Evolutionary conservation across 92 coral and sea anemone species (phyloP).

Genomic region (Muricea muricata): DNA sequence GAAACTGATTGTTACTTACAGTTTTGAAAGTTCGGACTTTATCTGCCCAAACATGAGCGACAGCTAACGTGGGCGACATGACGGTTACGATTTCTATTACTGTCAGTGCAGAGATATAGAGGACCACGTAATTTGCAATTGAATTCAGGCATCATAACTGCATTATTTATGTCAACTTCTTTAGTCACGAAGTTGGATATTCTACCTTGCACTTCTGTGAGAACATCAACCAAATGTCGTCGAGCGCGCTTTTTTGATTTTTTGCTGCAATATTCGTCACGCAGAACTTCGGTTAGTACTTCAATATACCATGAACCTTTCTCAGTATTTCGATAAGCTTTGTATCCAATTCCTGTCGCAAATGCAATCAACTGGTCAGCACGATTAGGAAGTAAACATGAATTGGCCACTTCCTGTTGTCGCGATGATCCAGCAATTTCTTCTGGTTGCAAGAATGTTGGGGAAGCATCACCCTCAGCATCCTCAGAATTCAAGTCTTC

Average conservation of each 20-base stretch:
- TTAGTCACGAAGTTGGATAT: not conserved
- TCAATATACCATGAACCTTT: constrained; percentile 5
- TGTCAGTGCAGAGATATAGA: not conserved
- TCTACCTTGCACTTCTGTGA: constrained; percentile 18
- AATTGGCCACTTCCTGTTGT: not conserved
- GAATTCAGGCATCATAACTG: constrained; percentile 28
- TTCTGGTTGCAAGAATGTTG: too few relatives aligned
- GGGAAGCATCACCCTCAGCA: too few relatives aligned
- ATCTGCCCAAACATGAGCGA: too few relatives aligned
- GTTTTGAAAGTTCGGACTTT: too few relatives aligned
- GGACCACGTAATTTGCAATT: constrained; percentile 30
- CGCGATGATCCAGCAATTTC: not conserved
- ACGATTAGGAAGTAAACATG: not conserved
- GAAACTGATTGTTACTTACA: too few relatives aligned
- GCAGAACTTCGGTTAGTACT: not conserved
- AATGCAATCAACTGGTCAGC: constrained; percentile 6
- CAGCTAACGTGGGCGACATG: too few relatives aligned
- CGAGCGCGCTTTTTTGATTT: not conserved
- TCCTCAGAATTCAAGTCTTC: too few relatives aligned
- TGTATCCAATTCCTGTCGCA: not conserved
- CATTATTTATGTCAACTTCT: too few relatives aligned
- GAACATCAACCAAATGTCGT: not conserved
- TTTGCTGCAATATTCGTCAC: not conserved
- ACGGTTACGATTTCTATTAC: too few relatives aligned
- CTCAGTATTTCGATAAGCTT: not conserved